Base-by-base conservation (phyloP, 2,888 invertebrate genomes). In the Pseudococcus viburni region DNA sequence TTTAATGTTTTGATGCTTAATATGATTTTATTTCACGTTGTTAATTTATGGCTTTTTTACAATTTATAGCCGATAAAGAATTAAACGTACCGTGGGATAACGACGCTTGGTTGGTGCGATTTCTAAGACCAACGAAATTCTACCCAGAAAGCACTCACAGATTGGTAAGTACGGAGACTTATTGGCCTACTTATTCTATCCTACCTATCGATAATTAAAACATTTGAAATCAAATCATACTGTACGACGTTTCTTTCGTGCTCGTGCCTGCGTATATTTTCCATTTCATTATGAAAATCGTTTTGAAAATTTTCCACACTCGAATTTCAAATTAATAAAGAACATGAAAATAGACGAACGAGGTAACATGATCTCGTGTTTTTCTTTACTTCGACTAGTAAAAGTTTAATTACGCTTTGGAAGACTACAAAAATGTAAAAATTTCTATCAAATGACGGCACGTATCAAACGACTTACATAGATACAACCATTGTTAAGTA, bases 121-220 rank as follows among this genome's bases (percentile, higher is more conserved):
- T 97, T 91, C 92, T 98, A 83, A 93, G 98, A 89, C 97, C 97
- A 0, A 95, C 96, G 91, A 96, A 97, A 92, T 98, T 95, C 92
- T 96, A 97, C 91, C 94, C 96, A 0, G 95, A 96, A 86, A 95
- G 96, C 90, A 95, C 97, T 4, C 94, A 95, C 89, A 94, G 94
- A 91, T 93, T 95, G 92, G 95, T 96, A 92, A 92, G 93, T 91
- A 59, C 17, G 8, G 17, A 5, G 4, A 59, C 59, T n/a, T 59
- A 59, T 59, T 59, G n/a, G n/a, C n/a, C 59, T 19, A 19, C 59
- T 59, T 59, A 17, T 59, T 17, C n/a, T 2, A 17, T 15, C 3
- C 11, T 12, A 51, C 3, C 11, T 12, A 51, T 51, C 48, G 48
- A 15, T 51, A 51, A 51, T 51, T 12, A 12, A 51, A 51, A 8